Evolutionary conservation across 2,113 vertebrate genomes (phyloP).

Genomic region (Reinhardtius hippoglossoides): DNA sequence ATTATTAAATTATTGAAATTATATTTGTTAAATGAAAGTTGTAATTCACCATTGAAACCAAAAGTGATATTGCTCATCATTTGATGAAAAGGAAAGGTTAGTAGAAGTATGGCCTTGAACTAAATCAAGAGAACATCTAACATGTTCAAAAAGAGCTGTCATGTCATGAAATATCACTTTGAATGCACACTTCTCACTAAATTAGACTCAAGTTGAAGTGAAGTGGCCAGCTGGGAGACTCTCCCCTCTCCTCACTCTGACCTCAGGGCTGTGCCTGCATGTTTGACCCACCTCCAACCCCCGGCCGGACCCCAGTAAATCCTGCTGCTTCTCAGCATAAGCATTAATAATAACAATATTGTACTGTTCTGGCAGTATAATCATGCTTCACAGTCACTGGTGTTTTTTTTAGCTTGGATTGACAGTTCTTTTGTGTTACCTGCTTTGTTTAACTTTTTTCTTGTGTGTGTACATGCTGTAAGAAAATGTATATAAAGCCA

Average conservation of each 20-base stretch:
- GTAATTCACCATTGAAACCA: neutral
- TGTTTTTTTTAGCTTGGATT: constrained; percentile 34
- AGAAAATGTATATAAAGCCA: constrained; percentile 65
- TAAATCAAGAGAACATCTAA: neutral
- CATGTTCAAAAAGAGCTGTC: neutral
- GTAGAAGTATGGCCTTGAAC: neutral
- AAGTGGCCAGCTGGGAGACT: constrained; percentile 24
- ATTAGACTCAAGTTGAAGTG: constrained; percentile 8
- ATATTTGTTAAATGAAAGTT: neutral
- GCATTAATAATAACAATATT: constrained; percentile 29
- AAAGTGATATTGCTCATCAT: neutral
- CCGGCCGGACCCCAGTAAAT: constrained; percentile 6
- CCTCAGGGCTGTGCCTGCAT: constrained; percentile 54
- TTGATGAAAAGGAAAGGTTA: neutral
- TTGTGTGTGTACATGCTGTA: constrained; percentile 72
- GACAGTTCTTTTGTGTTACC: constrained; percentile 60
- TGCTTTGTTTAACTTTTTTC: constrained; percentile 31
- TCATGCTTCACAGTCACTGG: constrained; percentile 20
- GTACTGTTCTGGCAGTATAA: constrained; percentile 37
- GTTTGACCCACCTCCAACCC: neutral
- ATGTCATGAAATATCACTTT: neutral
- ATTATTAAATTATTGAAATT: neutral
- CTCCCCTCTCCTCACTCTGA: constrained; percentile 8
- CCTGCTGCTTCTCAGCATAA: constrained; percentile 44
- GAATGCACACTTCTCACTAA: neutral